Evolutionary conservation across 2,113 vertebrate species (phyloP).

Genomic region (Parus major): DNA sequence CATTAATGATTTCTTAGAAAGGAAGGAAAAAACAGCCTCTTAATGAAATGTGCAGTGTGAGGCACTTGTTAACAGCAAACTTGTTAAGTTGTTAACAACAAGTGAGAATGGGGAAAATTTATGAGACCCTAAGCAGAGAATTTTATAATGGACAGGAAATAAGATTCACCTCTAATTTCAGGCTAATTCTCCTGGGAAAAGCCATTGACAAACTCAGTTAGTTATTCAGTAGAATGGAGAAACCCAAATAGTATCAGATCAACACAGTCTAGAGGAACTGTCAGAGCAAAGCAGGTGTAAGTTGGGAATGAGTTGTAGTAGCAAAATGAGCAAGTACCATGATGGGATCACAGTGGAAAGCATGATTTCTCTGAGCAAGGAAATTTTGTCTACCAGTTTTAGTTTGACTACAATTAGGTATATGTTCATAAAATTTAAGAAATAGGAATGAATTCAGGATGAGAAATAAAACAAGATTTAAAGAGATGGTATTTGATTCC

Average conservation of each 20-base stretch:
- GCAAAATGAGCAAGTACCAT: not conserved
- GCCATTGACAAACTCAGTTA: not conserved
- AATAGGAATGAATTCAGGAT: not conserved
- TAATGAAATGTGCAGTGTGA: not conserved
- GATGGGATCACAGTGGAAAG: not conserved
- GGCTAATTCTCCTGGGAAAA: not conserved
- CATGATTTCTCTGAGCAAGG: not conserved
- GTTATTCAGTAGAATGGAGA: not conserved
- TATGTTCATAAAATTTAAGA: not conserved
- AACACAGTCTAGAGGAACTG: not conserved
- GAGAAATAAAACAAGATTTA: not conserved
- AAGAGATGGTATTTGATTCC: not conserved
- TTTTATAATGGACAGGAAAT: not conserved
- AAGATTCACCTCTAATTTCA: not conserved
- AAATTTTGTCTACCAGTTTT: not conserved
- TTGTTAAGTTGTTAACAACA: no score
- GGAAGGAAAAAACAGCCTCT: not conserved
- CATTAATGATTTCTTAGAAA: constrained; percentile 1
- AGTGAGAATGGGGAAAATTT: not conserved
- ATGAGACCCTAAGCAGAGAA: not conserved
- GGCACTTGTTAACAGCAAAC: not conserved
- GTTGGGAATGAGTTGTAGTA: not conserved
- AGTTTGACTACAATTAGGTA: not conserved
- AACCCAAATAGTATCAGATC: not conserved
- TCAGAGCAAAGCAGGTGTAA: not conserved